Base-by-base conservation (phyloP, 2,113 vertebrate species). In the Charina bottae region DNA sequence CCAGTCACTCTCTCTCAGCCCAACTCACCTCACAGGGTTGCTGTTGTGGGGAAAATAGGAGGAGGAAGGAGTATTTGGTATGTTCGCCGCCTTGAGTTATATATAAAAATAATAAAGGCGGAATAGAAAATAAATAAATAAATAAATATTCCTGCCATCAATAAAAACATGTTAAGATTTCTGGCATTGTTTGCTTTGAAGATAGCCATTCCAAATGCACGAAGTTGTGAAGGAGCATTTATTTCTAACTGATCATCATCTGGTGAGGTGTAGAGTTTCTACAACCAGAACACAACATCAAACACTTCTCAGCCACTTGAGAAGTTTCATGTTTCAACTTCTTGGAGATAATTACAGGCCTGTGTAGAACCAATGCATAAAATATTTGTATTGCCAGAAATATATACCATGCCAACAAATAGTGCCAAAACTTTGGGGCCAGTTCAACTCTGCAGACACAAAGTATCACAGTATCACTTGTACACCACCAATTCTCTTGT, bases 91-190 rank as follows among this genome's bases (percentile, higher is more conserved):
- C n/a, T n/a, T n/a, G n/a, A n/a, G n/a, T n/a, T n/a, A n/a, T n/a
- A n/a, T n/a, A n/a, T n/a, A n/a, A n/a, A n/a, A n/a, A n/a, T n/a
- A n/a, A n/a, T n/a, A n/a, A n/a, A n/a, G n/a, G n/a, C n/a, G n/a
- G n/a, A n/a, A n/a, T n/a, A n/a, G n/a, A n/a, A n/a, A n/a, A n/a
- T n/a, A n/a, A n/a, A n/a, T n/a, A n/a, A n/a, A n/a, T n/a, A n/a
- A n/a, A n/a, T n/a, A n/a, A n/a, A 42, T 59, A 33, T 72, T 58
- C 78, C 84, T 9, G 1, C 91, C 68, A 83, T 85, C 24, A 89
- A 93, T 83, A 84, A 93, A 88, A 92, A 93, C 72, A 42, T 92
- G 60, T 89, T 56, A 93, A 92, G 86, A 93, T 88, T 92, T 92
- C 90, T 90, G 26, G 24, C 21, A 23, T 0, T 85, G 8, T 68